A percentile compares a stretch with the other conserved stretches of the same genome.
Conservation (phyloP, 2,797 vertebrate species). For the Rhynchotus rufescens region DNA sequence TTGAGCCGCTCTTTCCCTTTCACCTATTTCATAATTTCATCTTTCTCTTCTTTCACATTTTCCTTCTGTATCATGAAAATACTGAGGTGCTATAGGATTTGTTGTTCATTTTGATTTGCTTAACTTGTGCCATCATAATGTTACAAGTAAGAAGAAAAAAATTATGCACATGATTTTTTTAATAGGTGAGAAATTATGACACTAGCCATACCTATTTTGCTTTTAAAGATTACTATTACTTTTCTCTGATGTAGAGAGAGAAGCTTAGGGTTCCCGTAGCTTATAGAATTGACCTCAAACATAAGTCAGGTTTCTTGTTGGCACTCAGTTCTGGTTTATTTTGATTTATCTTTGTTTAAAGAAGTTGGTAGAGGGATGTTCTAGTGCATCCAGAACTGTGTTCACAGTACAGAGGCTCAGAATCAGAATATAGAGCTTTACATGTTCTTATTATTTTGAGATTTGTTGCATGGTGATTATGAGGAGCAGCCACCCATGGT, state of each 20-base stretch:
- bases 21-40: not conserved
- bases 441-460: accelerated
- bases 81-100: not conserved
- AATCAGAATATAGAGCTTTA: not conserved
- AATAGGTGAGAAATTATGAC: conserved; percentile 25
- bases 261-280: not conserved
- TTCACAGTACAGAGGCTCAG: not conserved
- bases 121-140: conserved; percentile 36
- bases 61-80: not conserved
- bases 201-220: not conserved
- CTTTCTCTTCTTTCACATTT: not conserved
- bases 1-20: not conserved
- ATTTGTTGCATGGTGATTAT: not conserved
- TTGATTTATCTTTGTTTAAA: not conserved
- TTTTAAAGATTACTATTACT: not conserved
- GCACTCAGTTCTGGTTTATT: not conserved
- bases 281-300: not conserved
- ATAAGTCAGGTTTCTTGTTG: not conserved
- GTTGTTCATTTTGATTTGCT: not conserved
- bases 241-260: not conserved
- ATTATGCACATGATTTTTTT: conserved; percentile 41
- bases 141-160: conserved; percentile 52
- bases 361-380: not conserved
- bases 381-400: not conserved
- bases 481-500: not conserved